Percentiles rank a stretch among this genome's conserved stretches.
phyloP scores from a whole-genome alignment of 2,888 invertebrate species.

The Patella pellucida region DNA sequence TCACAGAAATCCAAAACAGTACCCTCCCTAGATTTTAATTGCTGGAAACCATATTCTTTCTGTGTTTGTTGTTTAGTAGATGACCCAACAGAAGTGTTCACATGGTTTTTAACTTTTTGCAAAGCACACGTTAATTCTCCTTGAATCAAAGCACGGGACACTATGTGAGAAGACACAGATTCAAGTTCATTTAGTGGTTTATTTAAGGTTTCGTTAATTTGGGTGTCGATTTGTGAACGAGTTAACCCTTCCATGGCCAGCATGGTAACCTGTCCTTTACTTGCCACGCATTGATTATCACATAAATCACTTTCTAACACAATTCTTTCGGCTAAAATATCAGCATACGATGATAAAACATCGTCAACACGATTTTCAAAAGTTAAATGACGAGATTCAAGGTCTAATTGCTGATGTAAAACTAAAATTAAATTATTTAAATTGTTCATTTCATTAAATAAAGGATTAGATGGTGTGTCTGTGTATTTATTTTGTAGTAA shows the following conservation, averaged over 20 bases:
- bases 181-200: constrained; percentile 49
- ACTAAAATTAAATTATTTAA: constrained; percentile 41
- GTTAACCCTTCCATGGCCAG: constrained; percentile 59
- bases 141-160: constrained; percentile 54
- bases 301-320: constrained; percentile 65
- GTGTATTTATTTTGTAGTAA: constrained; percentile 54
- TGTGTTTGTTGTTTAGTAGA: constrained; percentile 34
- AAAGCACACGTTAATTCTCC: constrained; percentile 69
- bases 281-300: constrained; percentile 42
- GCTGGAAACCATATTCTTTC: constrained; percentile 42
- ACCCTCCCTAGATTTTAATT: constrained; percentile 47
- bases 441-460: constrained; percentile 56
- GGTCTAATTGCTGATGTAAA: constrained; percentile 44
- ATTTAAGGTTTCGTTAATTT: constrained; percentile 47
- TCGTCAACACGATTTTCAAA: constrained; percentile 42
- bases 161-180: constrained; percentile 52
- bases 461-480: constrained; percentile 44
- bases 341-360: constrained; percentile 80
- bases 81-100: constrained; percentile 56
- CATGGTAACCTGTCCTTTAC: constrained; percentile 46
- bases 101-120: constrained; percentile 76
- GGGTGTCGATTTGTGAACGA: constrained; percentile 58
- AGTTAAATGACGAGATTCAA: constrained; percentile 48
- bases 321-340: constrained; percentile 80
- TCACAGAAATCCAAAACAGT: constrained; percentile 47